Evolutionary conservation across 2,888 invertebrate species (phyloP).

Genomic region (Drosophila anceps): DNA sequence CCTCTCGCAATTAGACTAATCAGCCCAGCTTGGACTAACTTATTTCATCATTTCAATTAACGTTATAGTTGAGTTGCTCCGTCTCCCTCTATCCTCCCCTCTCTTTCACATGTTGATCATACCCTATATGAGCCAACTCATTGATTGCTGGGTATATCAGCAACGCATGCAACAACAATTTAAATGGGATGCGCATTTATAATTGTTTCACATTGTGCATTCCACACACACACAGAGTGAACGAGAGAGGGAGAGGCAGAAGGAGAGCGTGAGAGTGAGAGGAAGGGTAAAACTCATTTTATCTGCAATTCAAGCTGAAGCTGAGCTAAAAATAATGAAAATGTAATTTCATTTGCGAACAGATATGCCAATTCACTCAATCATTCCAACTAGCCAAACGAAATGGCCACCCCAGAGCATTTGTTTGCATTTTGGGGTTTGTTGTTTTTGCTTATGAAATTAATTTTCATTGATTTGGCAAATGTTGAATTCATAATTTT

Average conservation of each 20-base stretch:
- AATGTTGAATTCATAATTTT: conserved; percentile 82
- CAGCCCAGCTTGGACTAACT: neutral
- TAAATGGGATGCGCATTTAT: conserved; percentile 78
- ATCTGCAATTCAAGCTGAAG: conserved; percentile 46
- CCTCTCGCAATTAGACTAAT: neutral
- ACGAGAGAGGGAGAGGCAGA: neutral
- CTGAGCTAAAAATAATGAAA: conserved; percentile 70
- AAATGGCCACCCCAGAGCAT: conserved; percentile 2
- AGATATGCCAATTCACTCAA: conserved; percentile 60
- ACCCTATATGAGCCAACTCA: neutral
- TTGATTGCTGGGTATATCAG: neutral
- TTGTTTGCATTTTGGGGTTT: conserved; percentile 52
- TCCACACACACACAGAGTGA: neutral
- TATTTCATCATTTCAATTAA: neutral
- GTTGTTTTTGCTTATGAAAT: conserved; percentile 73
- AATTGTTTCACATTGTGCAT: conserved; percentile 65
- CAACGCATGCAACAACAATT: conserved; percentile 23
- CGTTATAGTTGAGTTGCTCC: no score
- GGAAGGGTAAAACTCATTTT: conserved; percentile 26
- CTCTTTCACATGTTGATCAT: neutral
- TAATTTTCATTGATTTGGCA: conserved; percentile 81
- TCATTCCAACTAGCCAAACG: conserved; percentile 6
- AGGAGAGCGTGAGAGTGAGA: neutral
- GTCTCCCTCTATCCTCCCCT: neutral
- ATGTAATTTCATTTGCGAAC: conserved; percentile 74